Base-by-base conservation (phyloP, 2,888 invertebrate genomes). In the Luffia ferchaultella region DNA sequence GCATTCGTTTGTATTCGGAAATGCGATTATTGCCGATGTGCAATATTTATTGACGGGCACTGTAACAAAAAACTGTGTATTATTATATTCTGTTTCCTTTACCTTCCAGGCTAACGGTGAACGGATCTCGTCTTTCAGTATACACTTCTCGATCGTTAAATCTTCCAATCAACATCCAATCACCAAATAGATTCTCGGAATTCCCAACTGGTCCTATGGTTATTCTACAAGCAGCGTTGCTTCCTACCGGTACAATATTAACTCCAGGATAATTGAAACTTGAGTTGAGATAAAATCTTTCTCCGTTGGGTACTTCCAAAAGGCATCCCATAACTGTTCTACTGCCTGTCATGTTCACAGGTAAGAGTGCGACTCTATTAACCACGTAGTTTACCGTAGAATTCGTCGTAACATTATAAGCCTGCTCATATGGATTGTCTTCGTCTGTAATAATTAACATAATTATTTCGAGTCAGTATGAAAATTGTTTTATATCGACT, bases 151-250 rank as follows among this genome's bases (percentile, higher is more conserved):
- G 58, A 49, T 62, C 52, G 18, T 57, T 63, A 52, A 70, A 70
- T 53, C 67, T 70, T 16, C 65, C 69, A 52, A 59, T 58, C 1
- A 70, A 41, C 20, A 55, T 58, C 70, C 70, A 70, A 45, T 61
- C 52, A 2, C 70, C 70, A 0, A 66, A 46, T 53, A 62, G 52
- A 5, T 58, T 51, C 45, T 61, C 51, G 20, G 58, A 58, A 5
- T 30, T 18, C 5, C 18, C 43, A 20, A 68, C 54, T 19, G 67
- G 63, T 7, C 59, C 62, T 18, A 69, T 52, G 41, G 55, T 50
- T n/a, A 66, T 49, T 5, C 51, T 52, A 50, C 70, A 70, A 2
- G 52, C 49, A 20, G 53, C 46, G 16, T 16, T 44, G 1, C 49
- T 52, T 2, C 47, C 52, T 5, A 49, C 49, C 18, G 52, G 50